Evolutionary conservation across 2,113 vertebrate genomes (phyloP).

Genomic region (Apistogramma diplotaenia): DNA sequence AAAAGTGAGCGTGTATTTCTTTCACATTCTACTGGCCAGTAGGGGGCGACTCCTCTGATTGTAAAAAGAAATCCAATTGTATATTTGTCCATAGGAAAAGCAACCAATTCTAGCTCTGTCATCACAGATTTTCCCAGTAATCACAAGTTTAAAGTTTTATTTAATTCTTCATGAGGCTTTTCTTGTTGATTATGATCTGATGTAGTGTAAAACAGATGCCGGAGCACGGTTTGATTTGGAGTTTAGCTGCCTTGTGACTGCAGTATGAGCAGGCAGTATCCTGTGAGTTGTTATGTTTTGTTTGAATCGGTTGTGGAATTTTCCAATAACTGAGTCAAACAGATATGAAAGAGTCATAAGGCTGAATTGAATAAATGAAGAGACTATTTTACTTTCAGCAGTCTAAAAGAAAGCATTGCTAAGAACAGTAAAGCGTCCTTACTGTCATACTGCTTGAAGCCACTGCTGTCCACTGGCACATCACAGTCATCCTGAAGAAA

Average conservation of each 20-base stretch:
- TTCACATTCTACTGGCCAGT: neutral
- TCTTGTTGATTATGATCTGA: no score
- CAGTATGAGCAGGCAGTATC: no score
- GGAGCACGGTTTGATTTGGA: no score
- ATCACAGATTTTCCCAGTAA: neutral
- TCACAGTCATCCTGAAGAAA: conserved; percentile 80
- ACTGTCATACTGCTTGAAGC: conserved; percentile 95
- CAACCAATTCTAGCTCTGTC: neutral
- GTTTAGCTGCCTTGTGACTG: no score
- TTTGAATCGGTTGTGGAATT: no score
- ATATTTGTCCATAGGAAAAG: neutral
- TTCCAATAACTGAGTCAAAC: neutral
- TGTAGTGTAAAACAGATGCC: no score
- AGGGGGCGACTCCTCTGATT: fast-evolving
- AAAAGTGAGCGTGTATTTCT: neutral
- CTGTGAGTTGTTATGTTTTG: no score
- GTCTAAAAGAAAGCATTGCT: neutral
- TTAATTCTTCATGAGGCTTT: neutral
- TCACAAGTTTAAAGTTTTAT: neutral
- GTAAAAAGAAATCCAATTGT: neutral
- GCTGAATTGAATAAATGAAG: neutral
- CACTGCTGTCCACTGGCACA: conserved; percentile 83
- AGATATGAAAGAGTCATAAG: neutral
- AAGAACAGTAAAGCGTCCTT: conserved; percentile 51
- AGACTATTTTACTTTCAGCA: neutral